Percentiles rank a stretch among this genome's conserved stretches.
These are phyloP conservation scores for Philonicus albiceps DNA, from an alignment of 2,888 invertebrate species.

Conservation along the genomic window DNA sequence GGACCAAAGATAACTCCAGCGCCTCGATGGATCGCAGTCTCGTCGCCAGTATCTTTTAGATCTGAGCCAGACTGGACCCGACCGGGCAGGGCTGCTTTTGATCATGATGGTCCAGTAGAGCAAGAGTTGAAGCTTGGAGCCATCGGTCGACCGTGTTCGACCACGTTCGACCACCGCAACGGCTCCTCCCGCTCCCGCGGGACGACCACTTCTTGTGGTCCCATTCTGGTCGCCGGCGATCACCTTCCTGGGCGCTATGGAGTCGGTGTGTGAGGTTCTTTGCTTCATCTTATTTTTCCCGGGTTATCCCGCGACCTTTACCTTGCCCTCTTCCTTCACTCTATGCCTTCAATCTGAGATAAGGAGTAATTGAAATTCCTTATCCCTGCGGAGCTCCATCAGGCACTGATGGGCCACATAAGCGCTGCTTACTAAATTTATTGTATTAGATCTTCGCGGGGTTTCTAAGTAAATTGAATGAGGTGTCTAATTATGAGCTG, in stretches of 20 bases:
- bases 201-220: slow-evolving; percentile 5
- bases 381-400: not conserved
- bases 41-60: not conserved
- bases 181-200: not conserved
- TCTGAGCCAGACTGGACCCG: not conserved
- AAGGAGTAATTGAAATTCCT: slow-evolving; percentile 30
- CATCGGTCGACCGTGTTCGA: too few relatives aligned
- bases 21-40: not conserved
- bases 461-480: slow-evolving; percentile 16
- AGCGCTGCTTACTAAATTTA: slow-evolving; percentile 14
- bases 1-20: not conserved
- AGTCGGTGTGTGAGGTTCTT: not conserved
- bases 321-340: not conserved
- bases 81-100: not conserved
- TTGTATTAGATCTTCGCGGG: slow-evolving; percentile 4
- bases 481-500: slow-evolving; percentile 35
- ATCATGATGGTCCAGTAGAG: slow-evolving; percentile 1
- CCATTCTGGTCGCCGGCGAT: not conserved
- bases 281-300: not conserved
- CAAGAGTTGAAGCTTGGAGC: not conserved
- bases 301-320: slow-evolving; percentile 29
- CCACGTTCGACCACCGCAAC: not conserved
- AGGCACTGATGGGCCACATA: not conserved
- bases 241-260: not conserved
- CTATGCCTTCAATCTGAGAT: not conserved